These are phyloP conservation scores for Pteropus alecto DNA, from an alignment of 2,113 vertebrate species.

Conservation along the genomic window DNA sequence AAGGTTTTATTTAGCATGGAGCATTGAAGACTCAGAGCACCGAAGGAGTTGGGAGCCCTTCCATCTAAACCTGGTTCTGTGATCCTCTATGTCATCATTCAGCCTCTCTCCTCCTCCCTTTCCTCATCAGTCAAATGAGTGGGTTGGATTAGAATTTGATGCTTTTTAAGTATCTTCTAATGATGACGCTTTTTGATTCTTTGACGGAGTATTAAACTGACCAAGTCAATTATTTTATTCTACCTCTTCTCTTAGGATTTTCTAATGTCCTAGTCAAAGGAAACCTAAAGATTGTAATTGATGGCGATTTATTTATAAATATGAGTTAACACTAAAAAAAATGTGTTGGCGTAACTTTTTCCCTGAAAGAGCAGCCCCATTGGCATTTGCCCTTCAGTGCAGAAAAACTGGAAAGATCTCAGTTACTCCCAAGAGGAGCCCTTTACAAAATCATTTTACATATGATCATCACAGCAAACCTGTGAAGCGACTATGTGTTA, in stretches of 20 bases:
- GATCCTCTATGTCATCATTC: not conserved
- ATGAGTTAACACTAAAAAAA: not conserved
- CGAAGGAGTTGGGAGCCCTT: not conserved
- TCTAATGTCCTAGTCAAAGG: not conserved
- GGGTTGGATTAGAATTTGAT: not conserved
- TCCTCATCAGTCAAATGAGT: not conserved
- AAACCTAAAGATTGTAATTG: not conserved
- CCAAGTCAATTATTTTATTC: not conserved
- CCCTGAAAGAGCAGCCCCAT: not conserved
- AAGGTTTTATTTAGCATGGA: not conserved
- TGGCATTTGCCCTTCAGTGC: not conserved
- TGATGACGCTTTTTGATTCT: not conserved
- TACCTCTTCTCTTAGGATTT: not conserved
- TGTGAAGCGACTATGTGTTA: not conserved
- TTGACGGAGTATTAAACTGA: not conserved
- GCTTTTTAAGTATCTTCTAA: not conserved
- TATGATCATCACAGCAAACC: not conserved
- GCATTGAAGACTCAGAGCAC: not conserved
- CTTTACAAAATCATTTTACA: not conserved
- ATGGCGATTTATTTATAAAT: not conserved
- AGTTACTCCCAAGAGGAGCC: not conserved
- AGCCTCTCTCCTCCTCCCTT: not conserved
- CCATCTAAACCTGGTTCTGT: not conserved
- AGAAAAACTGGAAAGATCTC: not conserved
- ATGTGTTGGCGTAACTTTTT: not conserved